phyloP scores from a whole-genome alignment of 2,888 invertebrate species.

The Nomada hirtipes region DNA sequence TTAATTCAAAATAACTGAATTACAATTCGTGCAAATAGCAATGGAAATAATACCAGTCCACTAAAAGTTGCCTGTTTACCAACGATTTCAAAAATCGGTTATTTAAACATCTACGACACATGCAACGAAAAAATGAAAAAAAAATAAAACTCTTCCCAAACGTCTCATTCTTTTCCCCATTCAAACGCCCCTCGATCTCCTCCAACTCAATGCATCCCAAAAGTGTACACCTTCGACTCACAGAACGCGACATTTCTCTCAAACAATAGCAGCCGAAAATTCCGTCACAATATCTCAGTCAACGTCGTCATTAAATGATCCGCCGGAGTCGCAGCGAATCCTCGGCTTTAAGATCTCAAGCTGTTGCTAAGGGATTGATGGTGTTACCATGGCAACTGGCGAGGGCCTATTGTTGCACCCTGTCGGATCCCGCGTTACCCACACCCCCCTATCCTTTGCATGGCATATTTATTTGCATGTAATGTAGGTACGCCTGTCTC shows the following conservation, averaged over 20 bases:
- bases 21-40: too few relatives aligned
- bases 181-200: background rate
- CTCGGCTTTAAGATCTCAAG: slow-evolving; percentile 84
- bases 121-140: too few relatives aligned
- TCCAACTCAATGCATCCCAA: too few relatives aligned
- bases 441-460: slow-evolving; percentile 64
- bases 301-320: slow-evolving; percentile 75
- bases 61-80: too few relatives aligned
- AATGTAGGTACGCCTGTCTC: slow-evolving; percentile 74
- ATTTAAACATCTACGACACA: too few relatives aligned
- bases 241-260: background rate
- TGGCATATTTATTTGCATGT: slow-evolving; percentile 83
- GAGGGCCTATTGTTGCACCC: slow-evolving; percentile 84
- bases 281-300: slow-evolving; percentile 18
- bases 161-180: background rate
- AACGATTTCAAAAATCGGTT: too few relatives aligned
- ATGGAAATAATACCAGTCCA: too few relatives aligned
- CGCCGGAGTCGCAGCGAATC: slow-evolving; percentile 73
- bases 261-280: slow-evolving; percentile 10
- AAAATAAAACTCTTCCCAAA: too few relatives aligned
- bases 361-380: slow-evolving; percentile 84
- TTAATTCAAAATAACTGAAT: too few relatives aligned
- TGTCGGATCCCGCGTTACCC: slow-evolving; percentile 67
- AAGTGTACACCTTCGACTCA: too few relatives aligned
- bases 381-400: slow-evolving; percentile 83